Base-by-base conservation (phyloP, 2,888 invertebrate species). In the Rhodophaea formosa region DNA sequence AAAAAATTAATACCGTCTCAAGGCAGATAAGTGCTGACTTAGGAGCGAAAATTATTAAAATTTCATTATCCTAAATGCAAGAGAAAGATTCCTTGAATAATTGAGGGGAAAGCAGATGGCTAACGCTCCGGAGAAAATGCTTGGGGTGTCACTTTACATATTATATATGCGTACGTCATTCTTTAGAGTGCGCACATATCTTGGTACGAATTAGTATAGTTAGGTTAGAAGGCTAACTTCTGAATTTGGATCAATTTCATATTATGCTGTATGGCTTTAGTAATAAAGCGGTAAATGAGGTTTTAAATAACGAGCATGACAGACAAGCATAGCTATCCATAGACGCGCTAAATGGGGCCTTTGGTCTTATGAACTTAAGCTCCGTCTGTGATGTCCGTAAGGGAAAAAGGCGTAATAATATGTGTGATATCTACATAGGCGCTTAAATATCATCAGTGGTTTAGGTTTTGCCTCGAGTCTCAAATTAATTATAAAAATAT, bases 41-140 rank as follows among this genome's bases (percentile, higher is more conserved):
- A 71, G 74, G 70, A 66, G 61, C 66, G 71, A 63, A 69, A 75
- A 78, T 82, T 75, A 84, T 86, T 84, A 86, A 86, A 84, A 77
- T 84, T 86, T 86, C 82, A 86, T 79, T 79, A 77, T 69, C 67
- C 75, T 76, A 84, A 86, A 87, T 84, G 84, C 81, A 82, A 73
- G 79, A 77, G 82, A 81, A 80, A 82, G 82, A 86, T 82, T 81
- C 74, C 62, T 67, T 86, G 80, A 84, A 86, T 86, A 80, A 81
- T 85, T 81, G 70, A 86, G 66, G 65, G 63, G 62, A 68, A 69
- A 75, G 72, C 76, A 78, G 80, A 74, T 79, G 77, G 65, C 66
- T 52, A 32, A 47, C 52, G 55, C 59, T 39, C 49, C 43, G 44
- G 51, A 17, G 51, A 45, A 57, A 58, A 69, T 63, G 64, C 63